Evolutionary conservation across 2,888 invertebrate genomes (phyloP).

Genomic region (Aproaerema taeniolella): DNA sequence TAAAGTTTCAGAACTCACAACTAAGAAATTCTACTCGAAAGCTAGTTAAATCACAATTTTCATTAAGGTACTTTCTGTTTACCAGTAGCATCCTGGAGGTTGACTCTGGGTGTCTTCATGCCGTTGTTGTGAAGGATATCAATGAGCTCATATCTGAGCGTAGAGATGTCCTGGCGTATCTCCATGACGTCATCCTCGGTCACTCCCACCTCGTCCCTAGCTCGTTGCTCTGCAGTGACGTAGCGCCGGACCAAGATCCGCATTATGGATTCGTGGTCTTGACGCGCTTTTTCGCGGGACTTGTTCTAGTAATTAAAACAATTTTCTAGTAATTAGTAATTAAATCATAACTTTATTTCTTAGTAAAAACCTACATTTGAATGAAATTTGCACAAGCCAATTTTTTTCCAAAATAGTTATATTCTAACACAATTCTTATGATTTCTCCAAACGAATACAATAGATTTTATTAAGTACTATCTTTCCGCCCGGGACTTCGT

Average conservation of each 20-base stretch:
- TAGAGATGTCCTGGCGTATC: conserved; percentile 97
- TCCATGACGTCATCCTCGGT: conserved; percentile 99
- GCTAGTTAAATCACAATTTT: neutral
- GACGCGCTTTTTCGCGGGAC: conserved; percentile 82
- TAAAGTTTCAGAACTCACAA: neutral
- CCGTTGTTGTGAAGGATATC: conserved; percentile 94
- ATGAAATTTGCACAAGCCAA: too few relatives aligned
- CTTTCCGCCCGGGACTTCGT: too few relatives aligned
- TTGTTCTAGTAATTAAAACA: conserved; percentile 82
- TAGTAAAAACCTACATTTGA: too few relatives aligned
- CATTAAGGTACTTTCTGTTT: conserved; percentile 16
- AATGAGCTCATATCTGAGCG: conserved; percentile 93
- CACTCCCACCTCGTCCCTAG: conserved; percentile 93
- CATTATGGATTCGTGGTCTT: conserved; percentile 90
- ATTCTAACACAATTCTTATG: too few relatives aligned
- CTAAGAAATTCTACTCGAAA: neutral
- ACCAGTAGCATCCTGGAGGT: conserved; percentile 81
- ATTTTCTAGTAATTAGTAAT: too few relatives aligned
- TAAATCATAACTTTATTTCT: too few relatives aligned
- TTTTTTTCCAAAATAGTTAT: too few relatives aligned
- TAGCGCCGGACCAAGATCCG: conserved; percentile 92
- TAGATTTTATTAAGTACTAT: too few relatives aligned
- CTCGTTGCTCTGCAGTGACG: conserved; percentile 92
- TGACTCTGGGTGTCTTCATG: conserved; percentile 87
- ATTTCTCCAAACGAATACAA: too few relatives aligned